Conservation (phyloP, 2,113 vertebrate species). For the Ptychochromis oligacanthus region DNA sequence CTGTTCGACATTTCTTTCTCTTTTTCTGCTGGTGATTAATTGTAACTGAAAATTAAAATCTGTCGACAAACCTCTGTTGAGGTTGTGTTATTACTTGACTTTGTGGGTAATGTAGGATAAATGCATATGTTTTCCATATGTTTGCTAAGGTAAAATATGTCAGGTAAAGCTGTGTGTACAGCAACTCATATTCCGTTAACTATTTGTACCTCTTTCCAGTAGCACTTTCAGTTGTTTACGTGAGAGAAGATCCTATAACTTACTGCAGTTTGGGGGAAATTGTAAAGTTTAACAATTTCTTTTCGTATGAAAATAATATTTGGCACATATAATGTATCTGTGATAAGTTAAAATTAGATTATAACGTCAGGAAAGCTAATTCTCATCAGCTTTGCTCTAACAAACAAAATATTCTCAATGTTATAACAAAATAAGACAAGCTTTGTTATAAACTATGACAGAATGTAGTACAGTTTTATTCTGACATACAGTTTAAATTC, state of each 20-base stretch:
- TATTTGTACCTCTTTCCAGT: too few species aligned
- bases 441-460: not conserved
- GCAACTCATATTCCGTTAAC: too few species aligned
- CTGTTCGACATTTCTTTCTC: slow-evolving; percentile 35
- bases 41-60: not conserved
- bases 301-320: too few species aligned
- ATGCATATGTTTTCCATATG: too few species aligned
- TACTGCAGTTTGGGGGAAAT: too few species aligned
- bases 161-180: too few species aligned
- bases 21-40: not conserved
- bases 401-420: not conserved
- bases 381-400: too few species aligned
- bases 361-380: not conserved
- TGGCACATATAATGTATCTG: too few species aligned
- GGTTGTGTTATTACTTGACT: not conserved
- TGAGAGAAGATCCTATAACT: too few species aligned
- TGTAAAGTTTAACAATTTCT: too few species aligned
- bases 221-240: too few species aligned
- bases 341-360: not conserved
- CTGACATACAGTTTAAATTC: not conserved
- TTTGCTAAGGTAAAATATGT: too few species aligned
- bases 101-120: not conserved
- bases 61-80: not conserved
- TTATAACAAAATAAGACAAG: not conserved
- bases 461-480: not conserved